phyloP scores from a whole-genome alignment of 2,113 vertebrate species.

The Glaucidium brasilianum region DNA sequence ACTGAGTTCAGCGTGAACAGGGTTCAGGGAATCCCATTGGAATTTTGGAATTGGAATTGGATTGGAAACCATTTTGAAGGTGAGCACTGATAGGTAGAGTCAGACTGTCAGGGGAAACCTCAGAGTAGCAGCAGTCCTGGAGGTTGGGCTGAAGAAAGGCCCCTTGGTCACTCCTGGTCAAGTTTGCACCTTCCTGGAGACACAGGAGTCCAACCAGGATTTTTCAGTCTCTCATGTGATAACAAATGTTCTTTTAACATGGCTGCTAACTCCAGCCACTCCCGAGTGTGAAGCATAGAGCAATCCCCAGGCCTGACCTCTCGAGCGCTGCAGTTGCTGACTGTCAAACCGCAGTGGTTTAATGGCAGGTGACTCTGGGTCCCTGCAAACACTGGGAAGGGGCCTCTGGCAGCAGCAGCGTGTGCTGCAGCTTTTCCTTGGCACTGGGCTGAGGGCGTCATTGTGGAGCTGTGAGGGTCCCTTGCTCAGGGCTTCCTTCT shows the following conservation, averaged over 20 bases:
- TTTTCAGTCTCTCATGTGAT: neutral
- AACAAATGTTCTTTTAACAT: neutral
- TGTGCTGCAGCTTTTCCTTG: neutral
- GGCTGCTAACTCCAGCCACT: neutral
- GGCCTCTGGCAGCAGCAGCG: neutral
- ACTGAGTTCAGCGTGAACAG: neutral
- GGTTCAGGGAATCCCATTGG: neutral
- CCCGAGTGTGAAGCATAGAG: neutral
- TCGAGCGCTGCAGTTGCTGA: neutral
- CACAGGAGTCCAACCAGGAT: neutral
- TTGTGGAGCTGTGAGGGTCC: neutral
- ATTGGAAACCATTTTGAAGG: neutral
- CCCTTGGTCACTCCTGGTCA: neutral
- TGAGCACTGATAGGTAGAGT: neutral
- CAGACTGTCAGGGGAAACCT: neutral
- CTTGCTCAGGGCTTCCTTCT: neutral
- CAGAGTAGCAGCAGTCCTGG: neutral
- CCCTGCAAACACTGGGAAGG: too few species aligned
- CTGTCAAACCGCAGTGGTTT: neutral
- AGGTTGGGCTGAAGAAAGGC: neutral
- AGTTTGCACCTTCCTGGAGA: neutral
- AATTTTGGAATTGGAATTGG: too few species aligned
- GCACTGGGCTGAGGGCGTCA: neutral
- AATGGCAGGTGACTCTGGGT: rapidly evolving
- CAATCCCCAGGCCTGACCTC: neutral